Base-by-base conservation (phyloP, 1,140 invertebrate genomes). In the Caenorhabditis inopinata region DNA sequence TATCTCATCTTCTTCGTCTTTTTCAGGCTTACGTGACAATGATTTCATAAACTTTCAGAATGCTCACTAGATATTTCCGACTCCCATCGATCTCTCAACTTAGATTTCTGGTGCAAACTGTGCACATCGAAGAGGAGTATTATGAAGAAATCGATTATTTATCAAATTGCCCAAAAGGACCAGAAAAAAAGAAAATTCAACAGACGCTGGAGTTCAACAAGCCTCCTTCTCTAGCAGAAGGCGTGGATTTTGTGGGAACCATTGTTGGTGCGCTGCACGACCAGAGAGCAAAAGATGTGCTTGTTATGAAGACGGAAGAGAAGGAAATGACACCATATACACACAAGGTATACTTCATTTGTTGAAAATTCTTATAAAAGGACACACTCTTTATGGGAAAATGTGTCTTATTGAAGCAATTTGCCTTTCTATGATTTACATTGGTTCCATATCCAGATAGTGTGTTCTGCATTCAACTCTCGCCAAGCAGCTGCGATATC, bases 61-160 rank as follows among this genome's bases (percentile, higher is more conserved):
- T 42, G 32, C 32, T 42, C n/a, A 35, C 58, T 18, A 35, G 32
- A 68, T 68, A 38, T n/a, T 12, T 21, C 16, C 32, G 58, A 9
- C 11, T 16, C 27, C 6, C 9, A 7, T 14, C 38, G 16, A 29
- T 32, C 27, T 16, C 27, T 5, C 27, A 29, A 16, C 11, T 58
- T 14, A 2, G 58, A 38, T 38, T 9, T 38, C 32, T 68, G 0
- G 9, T n/a, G 4, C 51, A 32, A 16, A 58, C 11, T 12, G 5
- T 16, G 25, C 32, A 38, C 7, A 68, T 68, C 58, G 58, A 68
- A 21, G 58, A 68, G 58, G 58, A 68, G n/a, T 68, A 68, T 68
- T 68, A 38, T 11, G 58, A 68, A 25, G 58, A 68, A 29, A 21
- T 42, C 29, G 32, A 16, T 51, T n/a, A n/a, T n/a, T n/a, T n/a